Percentiles rank a stretch among this genome's conserved stretches.
Conservation (phyloP, 2,888 invertebrate species). For the Phalangium opilio region DNA sequence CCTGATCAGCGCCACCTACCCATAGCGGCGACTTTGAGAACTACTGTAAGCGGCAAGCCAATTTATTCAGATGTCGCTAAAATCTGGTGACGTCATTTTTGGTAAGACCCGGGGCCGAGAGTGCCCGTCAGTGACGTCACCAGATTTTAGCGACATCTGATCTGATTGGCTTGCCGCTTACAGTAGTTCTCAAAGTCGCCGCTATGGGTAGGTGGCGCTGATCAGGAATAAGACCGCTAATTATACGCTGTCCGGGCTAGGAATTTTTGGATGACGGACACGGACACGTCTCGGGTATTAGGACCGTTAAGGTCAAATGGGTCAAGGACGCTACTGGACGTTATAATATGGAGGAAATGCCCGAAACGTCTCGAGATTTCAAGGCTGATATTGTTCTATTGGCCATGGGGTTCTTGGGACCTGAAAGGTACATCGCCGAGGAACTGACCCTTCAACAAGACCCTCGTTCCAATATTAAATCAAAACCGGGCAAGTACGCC, state of each 20-base stretch:
- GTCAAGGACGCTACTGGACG: conserved; percentile 69
- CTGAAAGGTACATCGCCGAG: conserved; percentile 72
- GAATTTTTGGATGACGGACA: conserved; percentile 80
- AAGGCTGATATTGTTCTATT: conserved; percentile 74
- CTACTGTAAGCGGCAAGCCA: too few relatives aligned
- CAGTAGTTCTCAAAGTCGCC: too few relatives aligned
- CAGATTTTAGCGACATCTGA: too few relatives aligned
- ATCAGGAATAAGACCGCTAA: too few relatives aligned
- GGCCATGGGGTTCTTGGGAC: conserved; percentile 98
- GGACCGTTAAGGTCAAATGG: conserved; percentile 84
- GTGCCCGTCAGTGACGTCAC: too few relatives aligned
- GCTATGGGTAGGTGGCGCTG: too few relatives aligned
- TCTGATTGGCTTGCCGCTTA: too few relatives aligned
- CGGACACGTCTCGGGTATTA: conserved; percentile 79
- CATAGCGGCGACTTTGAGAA: too few relatives aligned
- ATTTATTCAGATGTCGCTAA: too few relatives aligned
- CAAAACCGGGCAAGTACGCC: conserved; percentile 55
- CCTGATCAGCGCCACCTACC: too few relatives aligned
- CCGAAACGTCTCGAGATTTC: conserved; percentile 47
- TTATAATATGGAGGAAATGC: conserved; percentile 82
- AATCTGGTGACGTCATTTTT: too few relatives aligned
- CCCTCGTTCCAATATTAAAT: conserved; percentile 79
- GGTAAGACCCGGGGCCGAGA: too few relatives aligned
- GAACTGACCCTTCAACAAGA: conserved; percentile 66
- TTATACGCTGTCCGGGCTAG: conserved; percentile 25